Percentiles rank a stretch among this genome's conserved stretches.
Conservation (phyloP, 2,113 vertebrate species). For the Microtus richardsoni region DNA sequence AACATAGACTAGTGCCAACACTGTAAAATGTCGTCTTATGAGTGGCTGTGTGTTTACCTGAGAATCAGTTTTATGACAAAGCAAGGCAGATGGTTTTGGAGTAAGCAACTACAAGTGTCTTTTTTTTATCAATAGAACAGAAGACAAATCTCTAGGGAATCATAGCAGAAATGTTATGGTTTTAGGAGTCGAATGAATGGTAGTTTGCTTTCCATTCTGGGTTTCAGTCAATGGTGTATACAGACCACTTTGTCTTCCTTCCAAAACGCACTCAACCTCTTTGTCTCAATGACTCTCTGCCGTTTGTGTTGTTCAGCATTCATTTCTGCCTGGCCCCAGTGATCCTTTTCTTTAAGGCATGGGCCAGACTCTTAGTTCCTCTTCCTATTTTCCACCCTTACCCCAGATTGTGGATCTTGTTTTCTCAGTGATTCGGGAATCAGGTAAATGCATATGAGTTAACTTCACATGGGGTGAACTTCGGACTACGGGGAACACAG, state of each 20-base stretch:
- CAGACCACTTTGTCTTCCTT: not conserved
- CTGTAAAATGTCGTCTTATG: not conserved
- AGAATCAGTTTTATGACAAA: constrained; percentile 3
- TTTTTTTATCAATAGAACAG: constrained; percentile 13
- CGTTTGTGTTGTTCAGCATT: not conserved
- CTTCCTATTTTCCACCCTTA: constrained; percentile 6
- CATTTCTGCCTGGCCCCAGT: not conserved
- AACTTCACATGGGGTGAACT: not conserved
- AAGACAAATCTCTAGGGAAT: constrained; percentile 42
- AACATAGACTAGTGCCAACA: not conserved
- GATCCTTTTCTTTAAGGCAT: constrained; percentile 10
- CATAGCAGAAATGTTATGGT: constrained; percentile 13
- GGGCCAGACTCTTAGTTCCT: not conserved
- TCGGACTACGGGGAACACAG: not conserved
- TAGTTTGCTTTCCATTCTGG: not conserved
- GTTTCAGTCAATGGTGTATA: not conserved
- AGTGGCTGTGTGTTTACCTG: not conserved
- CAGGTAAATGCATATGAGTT: constrained; percentile 29
- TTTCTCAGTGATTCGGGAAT: not conserved
- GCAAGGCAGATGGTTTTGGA: not conserved
- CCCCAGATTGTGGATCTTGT: not conserved
- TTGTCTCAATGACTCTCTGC: not conserved
- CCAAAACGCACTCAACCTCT: not conserved
- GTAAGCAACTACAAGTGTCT: constrained; percentile 2
- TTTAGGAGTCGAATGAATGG: not conserved